These are phyloP conservation scores for Lagopus leucura DNA, from an alignment of 2,113 vertebrate species.

Conservation along the genomic window DNA sequence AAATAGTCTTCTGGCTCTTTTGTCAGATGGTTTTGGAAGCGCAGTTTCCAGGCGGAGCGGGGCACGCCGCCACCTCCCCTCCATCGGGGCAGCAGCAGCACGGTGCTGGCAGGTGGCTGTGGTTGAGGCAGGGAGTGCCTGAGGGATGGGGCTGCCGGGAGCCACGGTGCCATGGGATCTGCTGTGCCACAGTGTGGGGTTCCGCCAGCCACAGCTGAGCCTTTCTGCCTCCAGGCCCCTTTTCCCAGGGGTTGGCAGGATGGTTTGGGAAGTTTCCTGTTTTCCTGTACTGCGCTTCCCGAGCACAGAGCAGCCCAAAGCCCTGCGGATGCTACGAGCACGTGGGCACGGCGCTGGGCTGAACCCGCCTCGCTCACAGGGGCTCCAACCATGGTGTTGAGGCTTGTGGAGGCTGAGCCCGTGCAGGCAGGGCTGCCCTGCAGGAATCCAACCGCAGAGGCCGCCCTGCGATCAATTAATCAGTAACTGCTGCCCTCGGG, in stretches of 20 bases:
- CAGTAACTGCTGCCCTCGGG: constrained; percentile 13
- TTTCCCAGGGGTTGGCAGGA: constrained; percentile 11
- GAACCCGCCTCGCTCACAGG: accelerated
- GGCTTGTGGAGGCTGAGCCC: not conserved
- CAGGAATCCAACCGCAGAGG: constrained; percentile 28
- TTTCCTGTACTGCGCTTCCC: not conserved
- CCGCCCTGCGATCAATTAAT: constrained; percentile 32
- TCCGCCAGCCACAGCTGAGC: constrained; percentile 6
- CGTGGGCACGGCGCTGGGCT: not conserved
- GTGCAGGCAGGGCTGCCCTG: accelerated
- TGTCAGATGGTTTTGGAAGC: not conserved
- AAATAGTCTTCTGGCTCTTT: constrained; percentile 37
- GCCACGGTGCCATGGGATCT: no score
- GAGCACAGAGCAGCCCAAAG: not conserved
- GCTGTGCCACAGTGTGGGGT: constrained; percentile 3
- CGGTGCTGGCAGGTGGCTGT: not conserved
- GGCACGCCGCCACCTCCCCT: not conserved
- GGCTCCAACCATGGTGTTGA: accelerated
- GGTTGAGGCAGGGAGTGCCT: not conserved
- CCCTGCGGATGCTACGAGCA: not conserved
- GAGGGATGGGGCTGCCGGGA: no score
- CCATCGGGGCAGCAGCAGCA: not conserved
- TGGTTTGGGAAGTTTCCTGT: not conserved
- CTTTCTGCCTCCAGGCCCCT: not conserved
- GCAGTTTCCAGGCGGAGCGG: constrained; percentile 7